Conservation (phyloP, 2,888 invertebrate genomes). For the Dasypolia templi region DNA sequence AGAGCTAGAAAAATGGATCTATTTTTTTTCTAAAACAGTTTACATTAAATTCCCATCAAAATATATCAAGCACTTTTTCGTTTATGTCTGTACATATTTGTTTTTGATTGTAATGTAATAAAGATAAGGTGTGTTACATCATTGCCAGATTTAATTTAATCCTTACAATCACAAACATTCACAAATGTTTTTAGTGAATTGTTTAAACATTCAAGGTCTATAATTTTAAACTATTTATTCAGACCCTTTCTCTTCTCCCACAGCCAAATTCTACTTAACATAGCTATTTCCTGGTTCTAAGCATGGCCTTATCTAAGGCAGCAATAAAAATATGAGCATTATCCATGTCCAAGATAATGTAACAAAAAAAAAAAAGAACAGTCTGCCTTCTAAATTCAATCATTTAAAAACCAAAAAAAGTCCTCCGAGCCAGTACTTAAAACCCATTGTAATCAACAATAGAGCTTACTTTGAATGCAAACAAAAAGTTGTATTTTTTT, state of each 20-base stretch:
- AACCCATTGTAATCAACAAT: conserved; percentile 49
- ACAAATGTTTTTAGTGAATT: conserved; percentile 17
- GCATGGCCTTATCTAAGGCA: not conserved
- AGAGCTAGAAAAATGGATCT: not conserved
- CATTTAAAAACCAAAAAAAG: conserved; percentile 4
- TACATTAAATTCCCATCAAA: conserved; percentile 25
- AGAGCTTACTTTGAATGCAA: conserved; percentile 5
- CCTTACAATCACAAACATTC: conserved; percentile 36
- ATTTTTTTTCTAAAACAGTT: not conserved
- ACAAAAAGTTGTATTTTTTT: conserved; percentile 14
- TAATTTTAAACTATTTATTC: not conserved
- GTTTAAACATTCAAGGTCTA: conserved; percentile 1
- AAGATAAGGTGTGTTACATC: conserved; percentile 56
- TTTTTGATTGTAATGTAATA: conserved; percentile 40
- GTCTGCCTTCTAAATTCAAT: conserved; percentile 16
- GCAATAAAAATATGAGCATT: not conserved
- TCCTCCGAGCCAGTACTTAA: not conserved
- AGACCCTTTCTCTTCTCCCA: conserved; percentile 17
- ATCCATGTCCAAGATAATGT: not conserved
- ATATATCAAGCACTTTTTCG: conserved; percentile 43
- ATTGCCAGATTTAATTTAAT: conserved; percentile 49
- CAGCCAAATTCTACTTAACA: not conserved
- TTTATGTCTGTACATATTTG: conserved; percentile 34
- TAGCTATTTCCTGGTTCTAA: not conserved
- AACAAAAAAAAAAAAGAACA: not conserved